Base-by-base conservation (phyloP, 2,888 invertebrate species). In the Platypus cylindrus region DNA sequence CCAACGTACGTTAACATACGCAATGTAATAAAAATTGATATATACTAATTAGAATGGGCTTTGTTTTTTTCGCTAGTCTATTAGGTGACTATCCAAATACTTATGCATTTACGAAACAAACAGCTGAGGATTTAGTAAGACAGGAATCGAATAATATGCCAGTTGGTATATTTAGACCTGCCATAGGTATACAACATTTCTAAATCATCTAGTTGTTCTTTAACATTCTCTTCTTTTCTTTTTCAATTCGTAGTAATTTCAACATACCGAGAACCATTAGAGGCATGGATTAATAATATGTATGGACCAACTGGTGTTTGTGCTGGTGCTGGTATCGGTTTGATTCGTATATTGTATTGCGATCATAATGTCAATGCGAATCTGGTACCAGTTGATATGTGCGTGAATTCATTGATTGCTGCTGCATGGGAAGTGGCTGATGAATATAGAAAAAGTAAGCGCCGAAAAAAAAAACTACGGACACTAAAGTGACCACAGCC, bases 271-370 rank as follows among this genome's bases (percentile, higher is more conserved):
- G 82, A 83, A 55, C 84, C 84, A 0, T 61, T 80, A 0, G 64
- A 75, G 43, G 87, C 86, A 1, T 93, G 90, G 89, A 83, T 87
- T 11, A 89, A 90, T 62, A 93, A 89, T 52, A 70, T 85, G 48
- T 91, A 91, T 54, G 91, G 91, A 3, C 84, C 89, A 1, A 86
- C 85, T 5, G 89, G 76, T 1, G 67, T 71, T 24, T 76, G 73
- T 44, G 68, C 78, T 8, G 82, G 79, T 0, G 75, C 78, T 3
- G 81, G 84, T 0, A 78, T 78, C 15, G 91, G 91, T 38, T 70
- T 87, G 2, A 54, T 83, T 25, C 66, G 76, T 20, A 68, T 83
- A 1, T 68, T 89, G 64, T 77, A 81, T 44, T 77, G 81, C 55
- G 73, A 82, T 48, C 60, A 65, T 1, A 63, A 70, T 1, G 68